These are phyloP conservation scores for Nemopilema nomurai DNA, from an alignment of 30 jellyfish, hydroid and myxozoan genomes.

Conservation along the genomic window DNA sequence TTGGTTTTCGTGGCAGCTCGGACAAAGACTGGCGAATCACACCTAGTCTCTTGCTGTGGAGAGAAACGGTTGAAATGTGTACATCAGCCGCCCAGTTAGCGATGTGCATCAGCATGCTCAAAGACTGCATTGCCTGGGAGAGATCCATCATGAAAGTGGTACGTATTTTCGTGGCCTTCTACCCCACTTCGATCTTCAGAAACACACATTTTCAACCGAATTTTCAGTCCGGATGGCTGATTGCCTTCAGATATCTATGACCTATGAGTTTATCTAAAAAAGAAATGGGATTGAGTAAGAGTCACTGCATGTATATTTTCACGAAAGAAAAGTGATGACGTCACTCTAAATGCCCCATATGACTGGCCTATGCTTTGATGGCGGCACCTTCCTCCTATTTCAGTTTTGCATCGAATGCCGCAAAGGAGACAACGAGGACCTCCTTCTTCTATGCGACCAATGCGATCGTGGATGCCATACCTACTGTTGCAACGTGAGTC, in stretches of 20 bases:
- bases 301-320: no score
- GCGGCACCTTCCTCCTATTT: no score
- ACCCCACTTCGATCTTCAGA: not conserved
- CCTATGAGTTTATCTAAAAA: no score
- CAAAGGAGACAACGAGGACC: slow-evolving; percentile 94
- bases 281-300: no score
- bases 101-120: slow-evolving; percentile 80
- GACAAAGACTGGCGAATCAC: slow-evolving; percentile 81
- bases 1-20: slow-evolving; percentile 51
- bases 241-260: no score
- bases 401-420: slow-evolving; percentile 97
- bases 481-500: slow-evolving; percentile 87
- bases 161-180: slow-evolving; percentile 17
- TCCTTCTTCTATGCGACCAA: slow-evolving; percentile 86
- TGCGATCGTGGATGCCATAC: slow-evolving; percentile 99
- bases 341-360: no score
- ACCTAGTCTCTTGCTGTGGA: slow-evolving; percentile 88
- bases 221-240: no score
- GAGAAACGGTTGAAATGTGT: slow-evolving; percentile 91
- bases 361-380: no score
- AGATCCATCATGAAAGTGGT: slow-evolving; percentile 98
- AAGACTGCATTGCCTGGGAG: slow-evolving; percentile 97
- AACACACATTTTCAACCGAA: no score
- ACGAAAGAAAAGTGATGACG: no score
- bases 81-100: slow-evolving; percentile 86